Conservation (phyloP, 2,113 vertebrate species). For the Xiphophorus maculatus region DNA sequence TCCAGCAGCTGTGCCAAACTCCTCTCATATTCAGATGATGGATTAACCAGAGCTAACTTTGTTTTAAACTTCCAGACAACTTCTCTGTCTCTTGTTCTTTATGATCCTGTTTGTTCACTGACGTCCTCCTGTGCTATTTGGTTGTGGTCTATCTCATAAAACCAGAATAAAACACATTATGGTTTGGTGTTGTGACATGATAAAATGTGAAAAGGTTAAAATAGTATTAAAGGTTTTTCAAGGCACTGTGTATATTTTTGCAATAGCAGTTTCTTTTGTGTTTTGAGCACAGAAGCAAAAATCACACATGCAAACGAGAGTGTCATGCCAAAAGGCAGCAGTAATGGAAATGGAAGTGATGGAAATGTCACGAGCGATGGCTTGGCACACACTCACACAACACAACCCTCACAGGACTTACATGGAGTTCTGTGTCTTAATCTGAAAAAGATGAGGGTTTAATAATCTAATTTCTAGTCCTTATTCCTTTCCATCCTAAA, state of each 20-base stretch:
- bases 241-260: neutral
- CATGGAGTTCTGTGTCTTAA: constrained; percentile 51
- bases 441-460: neutral
- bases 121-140: neutral
- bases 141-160: neutral
- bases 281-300: neutral
- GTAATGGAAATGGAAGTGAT: constrained; percentile 26
- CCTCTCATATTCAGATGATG: neutral
- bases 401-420: constrained; percentile 50
- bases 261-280: too few species aligned
- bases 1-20: neutral
- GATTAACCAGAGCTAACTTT: neutral
- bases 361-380: constrained; percentile 25
- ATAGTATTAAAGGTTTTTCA: neutral
- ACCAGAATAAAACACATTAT: neutral
- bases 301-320: neutral
- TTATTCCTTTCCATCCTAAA: neutral
- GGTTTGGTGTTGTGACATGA: neutral
- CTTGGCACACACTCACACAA: neutral
- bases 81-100: neutral
- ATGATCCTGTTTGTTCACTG: neutral
- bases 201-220: neutral
- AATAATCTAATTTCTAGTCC: too few species aligned
- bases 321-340: neutral
- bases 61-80: neutral